phyloP scores from a whole-genome alignment of 1,140 invertebrate genomes.

The Papilio polytes region DNA sequence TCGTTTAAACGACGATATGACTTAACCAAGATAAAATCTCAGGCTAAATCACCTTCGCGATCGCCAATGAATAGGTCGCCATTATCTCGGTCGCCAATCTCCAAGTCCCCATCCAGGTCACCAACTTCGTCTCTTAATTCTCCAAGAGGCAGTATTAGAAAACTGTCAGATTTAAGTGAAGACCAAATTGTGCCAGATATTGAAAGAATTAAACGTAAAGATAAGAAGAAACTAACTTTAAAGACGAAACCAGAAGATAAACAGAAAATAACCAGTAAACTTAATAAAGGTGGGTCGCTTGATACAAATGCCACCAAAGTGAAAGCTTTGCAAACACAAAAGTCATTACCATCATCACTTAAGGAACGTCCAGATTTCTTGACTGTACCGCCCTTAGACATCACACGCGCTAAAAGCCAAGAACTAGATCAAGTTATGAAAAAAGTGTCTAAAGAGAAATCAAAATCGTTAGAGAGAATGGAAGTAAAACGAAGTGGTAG shows the following conservation, averaged over 20 bases:
- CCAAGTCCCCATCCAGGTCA: constrained; percentile 81
- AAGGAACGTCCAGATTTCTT: constrained; percentile 82
- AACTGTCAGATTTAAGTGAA: constrained; percentile 82
- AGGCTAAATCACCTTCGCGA: constrained; percentile 70
- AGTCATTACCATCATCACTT: constrained; percentile 81
- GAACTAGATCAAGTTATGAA: constrained; percentile 84
- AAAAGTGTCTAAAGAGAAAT: constrained; percentile 86
- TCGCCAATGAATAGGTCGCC: constrained; percentile 76
- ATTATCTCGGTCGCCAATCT: constrained; percentile 76
- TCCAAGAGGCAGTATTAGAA: constrained; percentile 80
- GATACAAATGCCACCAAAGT: constrained; percentile 81
- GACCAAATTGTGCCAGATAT: constrained; percentile 86
- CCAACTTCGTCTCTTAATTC: constrained; percentile 82
- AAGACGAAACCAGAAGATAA: constrained; percentile 80
- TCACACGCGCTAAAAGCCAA: constrained; percentile 86
- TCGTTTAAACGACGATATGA: constrained; percentile 82
- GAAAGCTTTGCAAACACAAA: constrained; percentile 80
- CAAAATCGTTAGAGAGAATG: constrained; percentile 87
- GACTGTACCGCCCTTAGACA: constrained; percentile 84
- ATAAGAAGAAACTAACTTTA: constrained; percentile 79
- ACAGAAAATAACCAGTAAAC: constrained; percentile 67
- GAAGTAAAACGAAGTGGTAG: constrained; percentile 85
- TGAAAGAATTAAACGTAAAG: constrained; percentile 81
- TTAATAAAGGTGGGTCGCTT: constrained; percentile 78
- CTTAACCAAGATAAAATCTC: constrained; percentile 73